phyloP scores from a whole-genome alignment of 2,888 invertebrate species.

The Drosophila gaucha region DNA sequence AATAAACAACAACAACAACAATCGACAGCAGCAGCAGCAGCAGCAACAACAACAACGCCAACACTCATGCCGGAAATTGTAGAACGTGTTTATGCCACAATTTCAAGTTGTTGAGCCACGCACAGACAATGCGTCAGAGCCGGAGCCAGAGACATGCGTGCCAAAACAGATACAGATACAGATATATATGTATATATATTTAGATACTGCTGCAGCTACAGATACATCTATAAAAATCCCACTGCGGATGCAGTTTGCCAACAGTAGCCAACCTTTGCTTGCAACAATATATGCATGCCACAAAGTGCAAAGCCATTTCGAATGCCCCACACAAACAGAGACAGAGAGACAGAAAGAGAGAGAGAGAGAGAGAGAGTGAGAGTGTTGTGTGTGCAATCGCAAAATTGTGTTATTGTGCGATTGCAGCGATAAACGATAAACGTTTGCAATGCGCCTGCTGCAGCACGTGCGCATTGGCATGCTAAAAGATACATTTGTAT shows the following conservation, averaged over 20 bases:
- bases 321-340: neutral
- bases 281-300: constrained; percentile 19
- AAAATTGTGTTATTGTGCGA: constrained; percentile 34
- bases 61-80: constrained; percentile 79
- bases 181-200: constrained; percentile 9
- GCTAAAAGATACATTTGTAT: constrained; percentile 34
- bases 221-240: constrained; percentile 18
- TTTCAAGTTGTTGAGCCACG: constrained; percentile 80
- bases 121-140: constrained; percentile 77
- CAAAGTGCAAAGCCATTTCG: constrained; percentile 14
- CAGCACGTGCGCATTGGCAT: constrained; percentile 41
- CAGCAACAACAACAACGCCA: constrained; percentile 44
- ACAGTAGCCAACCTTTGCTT: constrained; percentile 38
- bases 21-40: constrained; percentile 32
- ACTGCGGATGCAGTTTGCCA: constrained; percentile 27
- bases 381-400: constrained; percentile 14
- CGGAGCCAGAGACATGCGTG: constrained; percentile 68
- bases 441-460: constrained; percentile 20
- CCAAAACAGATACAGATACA: constrained; percentile 44
- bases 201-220: constrained; percentile 23
- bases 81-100: constrained; percentile 80
- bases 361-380: neutral
- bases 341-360: neutral
- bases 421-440: constrained; percentile 31
- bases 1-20: constrained; percentile 53